These are phyloP conservation scores for Monopis laevigella DNA, from an alignment of 2,888 invertebrate species.

Conservation along the genomic window DNA sequence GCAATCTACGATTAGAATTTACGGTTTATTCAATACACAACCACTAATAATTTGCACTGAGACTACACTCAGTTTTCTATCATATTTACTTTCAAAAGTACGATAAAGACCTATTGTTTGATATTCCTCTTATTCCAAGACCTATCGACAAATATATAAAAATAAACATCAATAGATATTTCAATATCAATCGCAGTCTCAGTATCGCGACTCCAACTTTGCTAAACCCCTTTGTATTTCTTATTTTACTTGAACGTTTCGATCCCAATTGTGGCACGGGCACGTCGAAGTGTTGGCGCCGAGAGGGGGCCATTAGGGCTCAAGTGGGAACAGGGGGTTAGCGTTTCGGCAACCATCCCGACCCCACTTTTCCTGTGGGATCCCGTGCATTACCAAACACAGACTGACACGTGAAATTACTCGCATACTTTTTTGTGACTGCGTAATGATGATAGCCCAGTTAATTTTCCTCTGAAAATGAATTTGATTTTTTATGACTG, in stretches of 20 bases:
- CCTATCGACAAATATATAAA: too few relatives aligned
- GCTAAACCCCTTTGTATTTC: too few relatives aligned
- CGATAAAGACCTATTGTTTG: too few relatives aligned
- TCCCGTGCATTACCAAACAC: constrained; percentile 12
- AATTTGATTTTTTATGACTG: neutral
- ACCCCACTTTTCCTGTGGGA: constrained; percentile 2
- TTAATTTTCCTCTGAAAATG: constrained; percentile 5
- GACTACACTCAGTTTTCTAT: too few relatives aligned
- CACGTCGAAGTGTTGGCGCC: constrained; percentile 11
- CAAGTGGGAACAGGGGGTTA: constrained; percentile 5
- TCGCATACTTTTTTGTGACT: constrained; percentile 5
- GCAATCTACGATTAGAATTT: too few relatives aligned
- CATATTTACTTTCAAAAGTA: too few relatives aligned
- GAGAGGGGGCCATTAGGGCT: constrained; percentile 10
- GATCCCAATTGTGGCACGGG: constrained; percentile 8
- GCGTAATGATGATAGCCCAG: constrained; percentile 7
- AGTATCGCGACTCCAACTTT: neutral
- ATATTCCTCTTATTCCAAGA: too few relatives aligned
- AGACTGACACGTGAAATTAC: constrained; percentile 10
- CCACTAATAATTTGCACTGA: too few relatives aligned
- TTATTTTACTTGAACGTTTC: neutral
- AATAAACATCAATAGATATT: too few relatives aligned
- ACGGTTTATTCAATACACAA: too few relatives aligned
- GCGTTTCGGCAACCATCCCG: constrained; percentile 3
- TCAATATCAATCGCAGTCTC: too few relatives aligned